Conservation (phyloP, 2,888 invertebrate genomes). For the Papilio elwesi region DNA sequence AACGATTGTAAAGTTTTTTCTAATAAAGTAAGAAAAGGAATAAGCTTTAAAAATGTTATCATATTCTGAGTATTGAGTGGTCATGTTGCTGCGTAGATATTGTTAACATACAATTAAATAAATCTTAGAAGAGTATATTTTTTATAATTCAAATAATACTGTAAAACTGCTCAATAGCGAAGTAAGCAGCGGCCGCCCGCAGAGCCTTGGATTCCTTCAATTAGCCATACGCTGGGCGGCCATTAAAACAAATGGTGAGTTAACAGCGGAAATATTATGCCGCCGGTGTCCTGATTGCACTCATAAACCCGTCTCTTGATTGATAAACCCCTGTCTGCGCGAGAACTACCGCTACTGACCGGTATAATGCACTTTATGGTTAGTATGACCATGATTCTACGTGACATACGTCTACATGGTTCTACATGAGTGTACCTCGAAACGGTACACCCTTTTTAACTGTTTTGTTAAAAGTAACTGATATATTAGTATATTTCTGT, state of each 20-base stretch:
- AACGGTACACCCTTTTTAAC: too few species aligned
- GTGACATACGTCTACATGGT: too few species aligned
- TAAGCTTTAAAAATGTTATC: not conserved
- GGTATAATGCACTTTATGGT: conserved; percentile 60
- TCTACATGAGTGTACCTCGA: too few species aligned
- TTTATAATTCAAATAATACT: conserved; percentile 45
- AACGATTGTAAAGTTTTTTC: conserved; percentile 16
- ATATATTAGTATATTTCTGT: too few species aligned
- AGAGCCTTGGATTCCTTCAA: conserved; percentile 60
- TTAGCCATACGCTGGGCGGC: conserved; percentile 57
- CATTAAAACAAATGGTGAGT: conserved; percentile 61
- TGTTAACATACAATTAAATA: conserved; percentile 1
- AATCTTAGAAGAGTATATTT: conserved; percentile 13
- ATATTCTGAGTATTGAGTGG: conserved; percentile 20
- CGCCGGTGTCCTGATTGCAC: conserved; percentile 51
- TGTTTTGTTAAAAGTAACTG: too few species aligned
- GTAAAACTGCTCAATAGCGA: conserved; percentile 62
- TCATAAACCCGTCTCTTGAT: conserved; percentile 71
- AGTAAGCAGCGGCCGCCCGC: conserved; percentile 73
- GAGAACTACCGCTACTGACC: conserved; percentile 41
- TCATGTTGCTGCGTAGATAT: conserved; percentile 7
- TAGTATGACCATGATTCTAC: conserved; percentile 21
- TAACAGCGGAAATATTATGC: conserved; percentile 60
- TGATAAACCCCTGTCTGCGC: conserved; percentile 59
- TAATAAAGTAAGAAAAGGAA: conserved; percentile 14